Evolutionary conservation across 1,140 invertebrate species (phyloP), one percentile per base, ranked within the genome.

Genomic region (Tachypleus tridentatus): DNA sequence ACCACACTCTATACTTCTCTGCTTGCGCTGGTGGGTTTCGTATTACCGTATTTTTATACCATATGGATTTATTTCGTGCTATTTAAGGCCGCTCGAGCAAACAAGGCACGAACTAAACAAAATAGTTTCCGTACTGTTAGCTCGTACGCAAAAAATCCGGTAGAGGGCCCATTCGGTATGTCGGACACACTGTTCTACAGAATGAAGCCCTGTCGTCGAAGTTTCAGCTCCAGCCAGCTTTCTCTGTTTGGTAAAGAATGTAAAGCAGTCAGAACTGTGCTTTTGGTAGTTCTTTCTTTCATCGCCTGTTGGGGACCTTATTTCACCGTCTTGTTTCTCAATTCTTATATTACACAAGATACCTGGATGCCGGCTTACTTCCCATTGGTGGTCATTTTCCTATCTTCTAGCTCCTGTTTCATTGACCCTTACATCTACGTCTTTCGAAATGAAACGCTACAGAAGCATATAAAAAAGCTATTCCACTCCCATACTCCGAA

Each of bases 51-150:
- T 61, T 70, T 82, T 9, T 81, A 83, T 1, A 83, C 88, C 4
- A 81, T 83, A 56, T 85, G 84, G 76, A 85, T 87, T 64, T 88
- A 88, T 72, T 77, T 82, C 58, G 82, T 82, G 56, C 87, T 88
- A 63, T 88, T 87, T 71, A 80, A 80, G 10, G 86, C 86, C 8
- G 87, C 87, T 0, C 80, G 83, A 53, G 80, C 81, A 60, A 89
- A 86, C 69, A 86, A 83, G 49, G 80, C 86, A 70, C 76, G 86
- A 49, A 85, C 87, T 63, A 77, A 86, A 48, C 78, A 85, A 61
- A 85, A 82, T 62, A 85, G 85, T 49, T 81, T 82, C 4, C 62
- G 64, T 50, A 61, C 53, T n/a, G n/a, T 7, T 54, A 8, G 53
- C 53, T 8, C 7, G 7, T 7, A 54, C 7, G 53, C n/a, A 8